Evolutionary conservation across 2,888 invertebrate genomes (phyloP).

Genomic region (Pyrocoelia pectoralis): DNA sequence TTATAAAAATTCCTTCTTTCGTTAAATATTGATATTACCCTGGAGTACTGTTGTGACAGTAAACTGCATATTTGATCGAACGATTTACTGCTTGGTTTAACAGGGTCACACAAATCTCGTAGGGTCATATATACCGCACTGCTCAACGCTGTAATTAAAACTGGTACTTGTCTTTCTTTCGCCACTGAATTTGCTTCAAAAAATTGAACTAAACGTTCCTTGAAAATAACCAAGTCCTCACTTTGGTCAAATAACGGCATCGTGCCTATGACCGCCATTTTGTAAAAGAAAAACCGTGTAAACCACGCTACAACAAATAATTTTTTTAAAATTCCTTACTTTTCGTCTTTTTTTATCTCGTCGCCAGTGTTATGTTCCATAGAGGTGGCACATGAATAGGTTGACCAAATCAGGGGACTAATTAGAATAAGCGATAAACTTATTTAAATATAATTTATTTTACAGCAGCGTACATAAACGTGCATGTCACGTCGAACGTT

Average conservation of each 20-base stretch:
- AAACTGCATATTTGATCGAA: not conserved
- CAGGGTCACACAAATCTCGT: not conserved
- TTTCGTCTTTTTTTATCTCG: too few species aligned
- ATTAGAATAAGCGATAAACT: too few species aligned
- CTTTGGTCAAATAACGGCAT: not conserved
- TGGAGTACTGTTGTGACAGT: not conserved
- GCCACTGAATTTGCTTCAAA: not conserved
- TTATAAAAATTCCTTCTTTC: too few species aligned
- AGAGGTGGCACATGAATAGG: too few species aligned
- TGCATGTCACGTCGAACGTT: too few species aligned
- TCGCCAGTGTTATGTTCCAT: too few species aligned
- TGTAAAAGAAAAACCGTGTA: too few species aligned
- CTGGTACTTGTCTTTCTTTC: not conserved
- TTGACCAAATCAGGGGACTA: too few species aligned
- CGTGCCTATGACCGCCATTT: not conserved
- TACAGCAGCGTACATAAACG: too few species aligned
- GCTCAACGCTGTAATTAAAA: conserved; percentile 1
- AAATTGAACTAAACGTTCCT: not conserved
- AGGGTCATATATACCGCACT: not conserved
- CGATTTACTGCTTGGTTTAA: not conserved
- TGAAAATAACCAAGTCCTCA: not conserved
- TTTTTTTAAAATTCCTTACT: too few species aligned
- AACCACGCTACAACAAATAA: too few species aligned
- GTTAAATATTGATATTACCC: not conserved
- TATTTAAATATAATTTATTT: too few species aligned